phyloP scores from a whole-genome alignment of 2,113 vertebrate species.

The Halichoeres trimaculatus region DNA sequence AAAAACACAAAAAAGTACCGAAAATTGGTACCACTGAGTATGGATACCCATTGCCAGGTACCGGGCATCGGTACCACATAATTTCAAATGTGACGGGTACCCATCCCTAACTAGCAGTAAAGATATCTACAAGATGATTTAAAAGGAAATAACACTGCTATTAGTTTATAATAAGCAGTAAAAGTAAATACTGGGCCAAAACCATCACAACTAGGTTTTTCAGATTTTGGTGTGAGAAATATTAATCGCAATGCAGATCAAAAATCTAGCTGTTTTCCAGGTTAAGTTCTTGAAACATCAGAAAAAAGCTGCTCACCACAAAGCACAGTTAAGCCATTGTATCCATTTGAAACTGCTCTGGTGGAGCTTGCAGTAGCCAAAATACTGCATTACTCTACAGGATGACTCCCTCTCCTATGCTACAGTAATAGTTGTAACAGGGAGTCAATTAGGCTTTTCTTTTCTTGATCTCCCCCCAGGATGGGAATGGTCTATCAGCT shows the following conservation, averaged over 20 bases:
- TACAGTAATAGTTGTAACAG: slow-evolving; percentile 76
- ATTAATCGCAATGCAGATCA: neutral
- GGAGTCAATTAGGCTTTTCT: slow-evolving; percentile 82
- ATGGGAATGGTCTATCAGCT: slow-evolving; percentile 80
- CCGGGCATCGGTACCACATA: too few relatives aligned
- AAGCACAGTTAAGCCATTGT: slow-evolving; percentile 22
- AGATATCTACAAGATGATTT: neutral
- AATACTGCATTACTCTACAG: slow-evolving; percentile 67
- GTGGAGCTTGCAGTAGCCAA: slow-evolving; percentile 37
- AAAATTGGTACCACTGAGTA: too few relatives aligned
- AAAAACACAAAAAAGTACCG: too few relatives aligned
- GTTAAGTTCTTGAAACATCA: slow-evolving; percentile 28
- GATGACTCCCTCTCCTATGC: slow-evolving; percentile 69
- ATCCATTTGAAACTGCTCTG: slow-evolving; percentile 32
- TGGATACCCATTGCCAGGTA: too few relatives aligned
- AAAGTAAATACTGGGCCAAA: too few relatives aligned
- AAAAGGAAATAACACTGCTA: too few relatives aligned
- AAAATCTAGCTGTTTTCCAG: neutral
- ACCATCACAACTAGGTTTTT: too few relatives aligned
- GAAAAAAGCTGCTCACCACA: slow-evolving; percentile 23
- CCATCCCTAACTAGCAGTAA: too few relatives aligned
- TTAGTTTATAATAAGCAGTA: too few relatives aligned
- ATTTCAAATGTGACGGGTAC: too few relatives aligned
- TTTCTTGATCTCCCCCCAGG: slow-evolving; percentile 76
- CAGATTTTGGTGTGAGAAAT: neutral